Base-by-base conservation (phyloP, 2,113 vertebrate species). In the Rhodinocichla rosea region DNA sequence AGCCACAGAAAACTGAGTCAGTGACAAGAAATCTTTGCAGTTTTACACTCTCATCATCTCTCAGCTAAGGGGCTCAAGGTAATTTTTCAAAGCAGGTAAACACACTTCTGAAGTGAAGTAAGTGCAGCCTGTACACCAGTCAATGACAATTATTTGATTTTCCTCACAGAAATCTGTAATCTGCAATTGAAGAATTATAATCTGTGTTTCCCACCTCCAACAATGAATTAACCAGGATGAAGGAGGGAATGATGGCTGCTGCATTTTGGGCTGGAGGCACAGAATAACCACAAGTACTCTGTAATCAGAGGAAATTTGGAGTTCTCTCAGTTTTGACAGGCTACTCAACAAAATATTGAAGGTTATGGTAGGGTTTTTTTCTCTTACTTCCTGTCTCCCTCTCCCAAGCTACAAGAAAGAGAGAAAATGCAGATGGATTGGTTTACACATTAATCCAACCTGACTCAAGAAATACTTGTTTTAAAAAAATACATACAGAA, bases 81-180 rank as follows among this genome's bases (percentile, higher is more conserved):
- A 67, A 39, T 80, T 92, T 47, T 69, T 65, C 45, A 40, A 91
- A 92, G 70, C 23, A 83, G 22, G 22, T 42, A 83, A 94, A 92
- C 15, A 53, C 18, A 67, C 8, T 57, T 45, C 59, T 35, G 60
- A 32, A 42, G 24, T 23, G 49, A 78, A 89, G 24, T 37, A 28
- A 79, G 15, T 18, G 55, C 56, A 73, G 50, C 33, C 63, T 32
- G 32, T 68, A 64, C 0, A 4, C 2, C 24, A 16, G 42, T 49
- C 75, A 91, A 2, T 30, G 28, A 45, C 7, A 50, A 88, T 64
- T 17, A 89, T 33, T 30, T 89, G 47, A 49, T 53, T 44, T 57
- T 88, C 59, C 23, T 81, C 69, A 60, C 22, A 83, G 37, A 3
- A 74, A 15, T 57, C 35, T 47, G 11, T 23, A 21, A 56, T 37